Percentiles rank a stretch among this genome's conserved stretches.
Evolutionary conservation across 2,113 vertebrate genomes (phyloP).

Genomic region (Percina caprodes): DNA sequence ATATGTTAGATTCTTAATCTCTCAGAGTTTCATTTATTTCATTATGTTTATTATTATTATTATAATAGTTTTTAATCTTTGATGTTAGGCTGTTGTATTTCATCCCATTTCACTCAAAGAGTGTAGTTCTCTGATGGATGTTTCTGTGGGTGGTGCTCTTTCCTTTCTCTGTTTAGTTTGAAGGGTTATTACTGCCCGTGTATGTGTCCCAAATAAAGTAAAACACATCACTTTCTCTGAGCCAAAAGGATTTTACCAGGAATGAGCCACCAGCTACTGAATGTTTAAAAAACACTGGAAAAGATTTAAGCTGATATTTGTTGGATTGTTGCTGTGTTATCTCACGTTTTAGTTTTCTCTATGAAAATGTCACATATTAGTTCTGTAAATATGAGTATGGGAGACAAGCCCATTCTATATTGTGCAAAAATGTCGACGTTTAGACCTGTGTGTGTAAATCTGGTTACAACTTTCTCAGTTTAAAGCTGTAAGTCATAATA

Average conservation of each 20-base stretch:
- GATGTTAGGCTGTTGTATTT: neutral
- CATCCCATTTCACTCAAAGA: neutral
- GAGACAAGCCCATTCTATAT: neutral
- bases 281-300: neutral
- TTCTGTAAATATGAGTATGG: neutral
- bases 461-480: neutral
- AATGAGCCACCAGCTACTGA: neutral
- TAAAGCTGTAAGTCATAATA: neutral
- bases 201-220: neutral
- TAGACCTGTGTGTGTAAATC: neutral
- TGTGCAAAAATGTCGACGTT: neutral
- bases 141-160: neutral
- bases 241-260: neutral
- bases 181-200: neutral
- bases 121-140: neutral
- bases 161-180: neutral
- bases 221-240: slow-evolving; percentile 17
- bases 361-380: neutral
- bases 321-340: neutral
- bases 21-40: neutral
- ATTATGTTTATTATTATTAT: no score
- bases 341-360: neutral
- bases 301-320: neutral
- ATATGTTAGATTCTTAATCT: neutral
- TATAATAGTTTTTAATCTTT: neutral